Percentiles rank a stretch among this genome's conserved stretches.
phyloP scores from a whole-genome alignment of 2,888 invertebrate species.

The Xanthorhoe spadicearia region DNA sequence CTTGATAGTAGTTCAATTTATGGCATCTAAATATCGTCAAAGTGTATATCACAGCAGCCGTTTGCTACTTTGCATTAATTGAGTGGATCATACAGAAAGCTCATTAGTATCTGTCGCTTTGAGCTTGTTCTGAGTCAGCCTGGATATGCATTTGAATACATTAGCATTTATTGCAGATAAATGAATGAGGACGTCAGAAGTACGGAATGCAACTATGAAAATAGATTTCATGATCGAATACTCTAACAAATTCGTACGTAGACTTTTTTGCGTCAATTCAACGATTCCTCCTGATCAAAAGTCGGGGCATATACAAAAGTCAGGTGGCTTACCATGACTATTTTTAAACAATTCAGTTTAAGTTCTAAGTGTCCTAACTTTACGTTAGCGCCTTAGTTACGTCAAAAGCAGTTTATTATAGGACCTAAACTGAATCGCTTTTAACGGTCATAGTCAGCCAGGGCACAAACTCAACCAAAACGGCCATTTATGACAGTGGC shows the following conservation, averaged over 20 bases:
- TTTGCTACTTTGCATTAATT: constrained; percentile 9
- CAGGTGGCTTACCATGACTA: too few species aligned
- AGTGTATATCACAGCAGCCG: not conserved
- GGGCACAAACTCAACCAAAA: too few species aligned
- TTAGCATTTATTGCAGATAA: constrained; percentile 16
- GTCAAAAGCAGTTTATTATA: too few species aligned
- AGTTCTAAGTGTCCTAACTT: too few species aligned
- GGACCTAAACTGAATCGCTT: too few species aligned
- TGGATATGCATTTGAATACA: constrained; percentile 19
- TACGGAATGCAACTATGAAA: constrained; percentile 10
- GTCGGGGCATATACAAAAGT: too few species aligned
- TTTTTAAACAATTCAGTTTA: too few species aligned
- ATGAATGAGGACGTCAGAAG: constrained; percentile 11
- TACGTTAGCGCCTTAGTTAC: too few species aligned
- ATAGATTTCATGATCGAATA: constrained; percentile 8
- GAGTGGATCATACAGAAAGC: constrained; percentile 14
- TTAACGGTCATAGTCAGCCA: too few species aligned
- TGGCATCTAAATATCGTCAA: not conserved
- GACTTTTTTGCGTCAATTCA: not conserved
- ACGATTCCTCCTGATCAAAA: too few species aligned
- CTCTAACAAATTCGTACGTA: not conserved
- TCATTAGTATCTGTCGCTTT: constrained; percentile 21
- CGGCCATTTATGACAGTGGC: not conserved
- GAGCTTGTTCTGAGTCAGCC: constrained; percentile 19
- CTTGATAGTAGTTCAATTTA: not conserved